Conservation (phyloP, 2,888 invertebrate species). For the Xanthia togata region DNA sequence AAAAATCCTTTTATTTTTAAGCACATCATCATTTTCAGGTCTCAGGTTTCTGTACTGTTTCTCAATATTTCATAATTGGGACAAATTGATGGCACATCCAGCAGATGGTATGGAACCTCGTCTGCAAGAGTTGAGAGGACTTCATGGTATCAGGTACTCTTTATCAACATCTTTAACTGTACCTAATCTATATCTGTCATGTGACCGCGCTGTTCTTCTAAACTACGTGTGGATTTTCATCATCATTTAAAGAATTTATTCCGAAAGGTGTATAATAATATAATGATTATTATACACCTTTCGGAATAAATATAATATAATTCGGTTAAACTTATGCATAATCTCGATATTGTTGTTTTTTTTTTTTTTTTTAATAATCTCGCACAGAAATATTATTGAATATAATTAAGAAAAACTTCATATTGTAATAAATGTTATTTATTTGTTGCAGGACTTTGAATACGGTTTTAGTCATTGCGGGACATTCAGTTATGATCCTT, state of each 20-base stretch:
- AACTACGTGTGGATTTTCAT: not conserved
- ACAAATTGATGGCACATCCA: constrained; percentile 46
- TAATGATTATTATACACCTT: no score
- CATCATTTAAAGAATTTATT: not conserved
- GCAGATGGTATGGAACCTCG: constrained; percentile 46
- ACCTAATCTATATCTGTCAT: no score
- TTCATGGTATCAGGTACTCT: constrained; percentile 69
- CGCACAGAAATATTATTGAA: not conserved
- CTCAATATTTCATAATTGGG: constrained; percentile 73
- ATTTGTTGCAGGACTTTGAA: constrained; percentile 36
- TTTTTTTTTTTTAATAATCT: no score
- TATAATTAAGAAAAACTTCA: not conserved
- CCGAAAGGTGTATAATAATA: no score
- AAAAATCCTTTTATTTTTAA: not conserved
- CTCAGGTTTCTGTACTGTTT: constrained; percentile 67
- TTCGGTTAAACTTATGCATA: no score
- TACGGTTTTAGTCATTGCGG: constrained; percentile 30
- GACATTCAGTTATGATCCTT: constrained; percentile 53
- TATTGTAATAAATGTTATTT: not conserved
- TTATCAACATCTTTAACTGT: not conserved
- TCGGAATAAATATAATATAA: no score
- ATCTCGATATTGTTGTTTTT: no score
- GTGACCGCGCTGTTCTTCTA: not conserved
- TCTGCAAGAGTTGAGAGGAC: constrained; percentile 55
- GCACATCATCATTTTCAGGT: constrained; percentile 24